A percentile compares a stretch with the other conserved stretches of the same genome.
Conservation (phyloP, 2,113 vertebrate genomes). For the Leucosticte australis region DNA sequence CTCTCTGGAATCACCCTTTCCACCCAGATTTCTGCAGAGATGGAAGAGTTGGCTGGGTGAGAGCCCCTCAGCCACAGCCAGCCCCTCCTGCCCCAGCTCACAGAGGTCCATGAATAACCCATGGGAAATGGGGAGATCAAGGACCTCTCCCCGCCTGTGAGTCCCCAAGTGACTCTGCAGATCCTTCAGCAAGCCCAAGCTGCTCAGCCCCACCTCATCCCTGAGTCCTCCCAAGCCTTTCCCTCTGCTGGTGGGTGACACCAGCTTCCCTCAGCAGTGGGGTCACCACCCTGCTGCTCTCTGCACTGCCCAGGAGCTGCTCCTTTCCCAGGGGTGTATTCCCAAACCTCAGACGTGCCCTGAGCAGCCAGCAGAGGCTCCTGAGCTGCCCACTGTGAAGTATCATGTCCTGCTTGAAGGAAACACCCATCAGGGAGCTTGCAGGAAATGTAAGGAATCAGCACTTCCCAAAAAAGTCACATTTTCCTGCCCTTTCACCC, state of each 20-base stretch:
- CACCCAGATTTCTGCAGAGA: not conserved
- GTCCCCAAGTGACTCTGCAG: not conserved
- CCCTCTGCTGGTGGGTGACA: not conserved
- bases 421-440: not conserved
- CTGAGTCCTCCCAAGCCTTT: not conserved
- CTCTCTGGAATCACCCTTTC: not conserved
- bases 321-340: not conserved
- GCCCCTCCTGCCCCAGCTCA: not conserved
- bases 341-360: not conserved
- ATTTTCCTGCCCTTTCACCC: not conserved
- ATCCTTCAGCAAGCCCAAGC: fast-evolving
- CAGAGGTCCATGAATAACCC: not conserved
- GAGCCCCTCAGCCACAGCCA: not conserved
- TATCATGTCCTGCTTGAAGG: not conserved
- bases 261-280: fast-evolving
- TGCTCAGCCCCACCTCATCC: not conserved
- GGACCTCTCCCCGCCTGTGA: not conserved
- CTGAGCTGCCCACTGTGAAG: not conserved
- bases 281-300: not conserved
- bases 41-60: not conserved
- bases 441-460: not conserved
- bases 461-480: not conserved
- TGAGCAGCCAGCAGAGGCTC: not conserved
- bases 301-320: not conserved
- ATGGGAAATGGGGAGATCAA: not conserved